Evolutionary conservation across 2,888 invertebrate species (phyloP).

Genomic region (Parascotia fuliginaria): DNA sequence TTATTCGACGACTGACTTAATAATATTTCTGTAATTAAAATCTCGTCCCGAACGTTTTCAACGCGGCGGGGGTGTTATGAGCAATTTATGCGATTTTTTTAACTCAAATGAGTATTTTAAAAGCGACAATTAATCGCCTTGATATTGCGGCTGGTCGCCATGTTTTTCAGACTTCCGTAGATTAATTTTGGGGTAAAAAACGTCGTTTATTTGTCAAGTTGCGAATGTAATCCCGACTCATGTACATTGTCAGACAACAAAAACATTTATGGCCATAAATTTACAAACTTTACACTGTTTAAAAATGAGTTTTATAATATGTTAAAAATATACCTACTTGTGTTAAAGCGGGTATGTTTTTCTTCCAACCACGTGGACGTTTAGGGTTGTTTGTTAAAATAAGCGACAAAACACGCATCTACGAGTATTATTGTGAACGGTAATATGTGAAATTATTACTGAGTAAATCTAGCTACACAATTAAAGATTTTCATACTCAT

Average conservation of each 20-base stretch:
- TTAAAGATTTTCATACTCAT: too few species aligned
- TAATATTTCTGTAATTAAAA: constrained; percentile 83
- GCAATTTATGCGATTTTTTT: constrained; percentile 64
- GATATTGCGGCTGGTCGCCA: constrained; percentile 45
- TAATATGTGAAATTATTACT: too few species aligned
- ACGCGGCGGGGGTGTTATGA: constrained; percentile 56
- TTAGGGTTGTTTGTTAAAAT: too few species aligned
- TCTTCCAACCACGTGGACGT: too few species aligned
- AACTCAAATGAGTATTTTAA: constrained; percentile 54
- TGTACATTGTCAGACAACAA: constrained; percentile 19
- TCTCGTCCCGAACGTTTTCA: constrained; percentile 69
- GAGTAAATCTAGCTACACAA: too few species aligned
- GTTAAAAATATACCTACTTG: too few species aligned
- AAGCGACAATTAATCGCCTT: constrained; percentile 58
- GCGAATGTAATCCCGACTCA: constrained; percentile 27
- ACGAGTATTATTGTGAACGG: too few species aligned
- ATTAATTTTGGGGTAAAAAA: constrained; percentile 39
- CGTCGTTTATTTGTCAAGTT: constrained; percentile 43
- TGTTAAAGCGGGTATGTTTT: too few species aligned
- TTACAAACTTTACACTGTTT: background rate
- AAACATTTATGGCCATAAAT: constrained; percentile 10
- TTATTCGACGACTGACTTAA: constrained; percentile 77
- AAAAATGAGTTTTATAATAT: background rate
- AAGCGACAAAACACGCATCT: too few species aligned
- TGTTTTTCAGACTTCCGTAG: constrained; percentile 40